A percentile compares a stretch with the other conserved stretches of the same genome.
Evolutionary conservation across 2,888 invertebrate species (phyloP).

Genomic region (Therioaphis trifolii): DNA sequence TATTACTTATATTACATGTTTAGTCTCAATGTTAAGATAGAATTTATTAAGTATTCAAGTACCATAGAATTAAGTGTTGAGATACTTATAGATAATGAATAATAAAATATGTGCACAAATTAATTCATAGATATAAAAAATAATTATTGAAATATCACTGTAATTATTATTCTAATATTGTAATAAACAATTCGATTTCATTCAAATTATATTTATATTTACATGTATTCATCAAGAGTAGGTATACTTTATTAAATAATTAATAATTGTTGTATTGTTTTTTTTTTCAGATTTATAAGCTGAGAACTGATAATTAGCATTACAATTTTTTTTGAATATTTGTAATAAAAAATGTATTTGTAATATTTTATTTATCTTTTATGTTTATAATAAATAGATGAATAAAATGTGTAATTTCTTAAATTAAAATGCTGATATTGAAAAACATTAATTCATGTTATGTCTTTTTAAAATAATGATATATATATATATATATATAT

Average conservation of each 20-base stretch:
- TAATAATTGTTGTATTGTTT: background rate
- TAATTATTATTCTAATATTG: background rate
- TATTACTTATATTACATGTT: too few relatives aligned
- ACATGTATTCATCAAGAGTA: background rate
- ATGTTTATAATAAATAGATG: too few relatives aligned
- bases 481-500: too few relatives aligned
- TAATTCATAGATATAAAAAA: background rate
- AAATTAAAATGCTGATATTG: background rate
- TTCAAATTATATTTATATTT: background rate
- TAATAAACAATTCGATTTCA: background rate
- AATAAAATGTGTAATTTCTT: background rate
- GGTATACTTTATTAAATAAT: background rate
- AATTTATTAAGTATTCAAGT: too few relatives aligned
- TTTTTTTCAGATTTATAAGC: slow-evolving; percentile 57
- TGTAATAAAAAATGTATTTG: slow-evolving; percentile 12
- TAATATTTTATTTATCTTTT: background rate
- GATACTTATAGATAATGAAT: too few relatives aligned
- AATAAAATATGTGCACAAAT: too few relatives aligned
- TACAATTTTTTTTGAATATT: slow-evolving; percentile 1
- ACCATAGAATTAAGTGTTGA: too few relatives aligned
- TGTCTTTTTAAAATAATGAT: too few relatives aligned
- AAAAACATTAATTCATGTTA: too few relatives aligned
- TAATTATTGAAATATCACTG: background rate
- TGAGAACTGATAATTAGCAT: slow-evolving; percentile 45
- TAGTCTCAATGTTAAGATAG: too few relatives aligned